Evolutionary conservation across 1,140 invertebrate genomes (phyloP).

Genomic region (Holotrichia oblita): DNA sequence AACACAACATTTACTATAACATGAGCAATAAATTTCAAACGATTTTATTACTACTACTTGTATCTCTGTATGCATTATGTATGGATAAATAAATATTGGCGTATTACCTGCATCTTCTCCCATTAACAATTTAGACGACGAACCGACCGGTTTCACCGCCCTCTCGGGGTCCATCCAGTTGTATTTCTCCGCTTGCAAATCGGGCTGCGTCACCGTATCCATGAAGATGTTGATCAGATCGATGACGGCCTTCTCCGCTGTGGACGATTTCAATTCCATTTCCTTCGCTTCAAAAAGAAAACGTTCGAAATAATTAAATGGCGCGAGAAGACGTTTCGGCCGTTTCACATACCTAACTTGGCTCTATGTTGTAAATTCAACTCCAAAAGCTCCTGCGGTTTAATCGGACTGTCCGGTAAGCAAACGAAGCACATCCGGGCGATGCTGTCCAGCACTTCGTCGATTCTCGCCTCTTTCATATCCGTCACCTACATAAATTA

Average conservation of each 20-base stretch:
- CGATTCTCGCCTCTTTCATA: conserved; percentile 79
- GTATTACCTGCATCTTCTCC: conserved; percentile 66
- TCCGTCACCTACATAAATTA: conserved; percentile 72
- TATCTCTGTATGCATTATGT: background rate
- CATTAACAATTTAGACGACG: conserved; percentile 64
- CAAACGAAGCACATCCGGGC: conserved; percentile 71
- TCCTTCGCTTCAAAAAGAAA: conserved; percentile 58
- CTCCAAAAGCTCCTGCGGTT: conserved; percentile 72
- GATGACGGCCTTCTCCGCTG: conserved; percentile 72
- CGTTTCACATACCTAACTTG: conserved; percentile 61
- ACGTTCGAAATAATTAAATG: background rate
- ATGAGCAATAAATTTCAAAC: background rate
- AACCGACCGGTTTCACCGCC: conserved; percentile 66
- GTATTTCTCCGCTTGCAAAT: conserved; percentile 67
- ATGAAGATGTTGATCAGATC: conserved; percentile 78
- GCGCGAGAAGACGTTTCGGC: no score
- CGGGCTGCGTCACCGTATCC: conserved; percentile 65
- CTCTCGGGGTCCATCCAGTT: conserved; percentile 73
- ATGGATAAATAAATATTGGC: no score
- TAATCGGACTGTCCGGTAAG: conserved; percentile 71
- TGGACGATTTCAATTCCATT: conserved; percentile 68
- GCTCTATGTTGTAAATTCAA: conserved; percentile 68
- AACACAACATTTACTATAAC: background rate
- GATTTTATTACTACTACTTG: background rate
- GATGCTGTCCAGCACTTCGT: conserved; percentile 75